These are phyloP conservation scores for Smittia aterrima DNA, from an alignment of 2,888 invertebrate species.

Conservation along the genomic window DNA sequence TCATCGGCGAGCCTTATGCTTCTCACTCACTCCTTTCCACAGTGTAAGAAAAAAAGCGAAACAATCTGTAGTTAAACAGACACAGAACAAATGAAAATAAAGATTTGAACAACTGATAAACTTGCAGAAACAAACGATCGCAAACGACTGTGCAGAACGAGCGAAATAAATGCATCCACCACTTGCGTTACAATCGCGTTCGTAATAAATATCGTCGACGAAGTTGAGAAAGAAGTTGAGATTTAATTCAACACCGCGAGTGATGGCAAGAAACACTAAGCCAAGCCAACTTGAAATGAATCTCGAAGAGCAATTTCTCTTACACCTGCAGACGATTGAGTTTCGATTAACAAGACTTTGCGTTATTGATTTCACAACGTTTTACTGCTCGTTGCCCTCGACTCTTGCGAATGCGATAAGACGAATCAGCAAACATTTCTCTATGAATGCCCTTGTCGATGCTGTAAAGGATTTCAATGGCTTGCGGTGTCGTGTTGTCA, in stretches of 20 bases:
- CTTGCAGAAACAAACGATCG: conserved; percentile 8
- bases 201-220: conserved; percentile 3
- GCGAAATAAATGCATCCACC: not conserved
- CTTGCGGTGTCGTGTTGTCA: not conserved
- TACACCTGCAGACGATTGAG: not conserved
- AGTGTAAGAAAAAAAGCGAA: not conserved
- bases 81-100: conserved; percentile 25
- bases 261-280: not conserved
- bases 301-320: not conserved
- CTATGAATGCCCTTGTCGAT: no score
- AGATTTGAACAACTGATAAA: not conserved
- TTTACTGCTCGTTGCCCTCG: not conserved
- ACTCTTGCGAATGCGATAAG: no score
- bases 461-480: conserved; percentile 8
- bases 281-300: no score
- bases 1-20: not conserved
- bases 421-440: no score
- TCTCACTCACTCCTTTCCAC: not conserved
- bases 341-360: not conserved
- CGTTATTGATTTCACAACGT: not conserved
- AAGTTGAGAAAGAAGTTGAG: not conserved
- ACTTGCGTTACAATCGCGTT: conserved; percentile 8
- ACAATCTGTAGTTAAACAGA: conserved; percentile 6
- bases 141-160: not conserved
- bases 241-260: not conserved